These are phyloP conservation scores for Tetrao urogallus DNA, from an alignment of 2,113 vertebrate species.

Conservation along the genomic window DNA sequence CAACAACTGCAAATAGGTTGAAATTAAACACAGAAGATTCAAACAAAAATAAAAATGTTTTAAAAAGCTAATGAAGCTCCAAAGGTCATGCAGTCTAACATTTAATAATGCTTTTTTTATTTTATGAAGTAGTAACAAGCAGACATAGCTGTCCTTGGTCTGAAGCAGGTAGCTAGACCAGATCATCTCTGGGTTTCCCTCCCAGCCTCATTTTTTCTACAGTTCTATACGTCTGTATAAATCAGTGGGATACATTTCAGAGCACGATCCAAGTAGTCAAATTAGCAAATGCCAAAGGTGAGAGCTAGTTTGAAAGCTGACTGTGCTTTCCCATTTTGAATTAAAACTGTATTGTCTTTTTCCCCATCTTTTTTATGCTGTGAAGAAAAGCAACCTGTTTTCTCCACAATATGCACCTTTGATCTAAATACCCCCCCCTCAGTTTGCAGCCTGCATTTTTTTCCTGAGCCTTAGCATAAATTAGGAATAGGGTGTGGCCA, in stretches of 20 bases:
- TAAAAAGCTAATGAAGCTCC: not conserved
- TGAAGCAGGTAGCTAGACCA: not conserved
- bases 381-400: not conserved
- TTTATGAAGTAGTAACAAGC: not conserved
- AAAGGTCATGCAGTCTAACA: not conserved
- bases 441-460: not conserved
- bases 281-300: not conserved
- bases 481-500: not conserved
- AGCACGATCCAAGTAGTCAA: not conserved
- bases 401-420: not conserved
- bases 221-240: not conserved
- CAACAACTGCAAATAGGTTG: not conserved
- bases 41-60: not conserved
- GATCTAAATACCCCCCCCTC: not conserved
- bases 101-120: not conserved
- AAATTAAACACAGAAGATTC: not conserved
- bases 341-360: not conserved
- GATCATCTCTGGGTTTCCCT: not conserved
- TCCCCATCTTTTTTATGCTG: not conserved
- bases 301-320: not conserved
- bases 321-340: not conserved
- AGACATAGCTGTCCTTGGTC: not conserved
- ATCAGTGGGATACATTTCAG: not conserved
- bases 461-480: not conserved
- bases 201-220: not conserved